A percentile compares a stretch with the other conserved stretches of the same genome.
phyloP scores from a whole-genome alignment of 2,888 invertebrate genomes.

The Nemotelus pantherinus region DNA sequence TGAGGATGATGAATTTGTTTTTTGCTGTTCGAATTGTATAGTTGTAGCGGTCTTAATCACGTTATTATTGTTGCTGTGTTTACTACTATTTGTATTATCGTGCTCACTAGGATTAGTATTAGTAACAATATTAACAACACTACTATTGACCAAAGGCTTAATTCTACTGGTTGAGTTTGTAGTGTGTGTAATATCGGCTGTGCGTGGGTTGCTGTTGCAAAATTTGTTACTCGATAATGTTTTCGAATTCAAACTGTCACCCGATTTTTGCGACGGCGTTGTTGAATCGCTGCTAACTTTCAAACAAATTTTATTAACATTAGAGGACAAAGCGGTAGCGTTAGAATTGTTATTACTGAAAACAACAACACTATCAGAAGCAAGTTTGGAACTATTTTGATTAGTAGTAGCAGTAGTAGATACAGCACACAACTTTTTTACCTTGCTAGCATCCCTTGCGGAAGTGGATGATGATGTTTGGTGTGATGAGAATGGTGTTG shows the following conservation, averaged over 20 bases:
- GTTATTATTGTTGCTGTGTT: conserved; percentile 44
- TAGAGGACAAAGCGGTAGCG: conserved; percentile 28
- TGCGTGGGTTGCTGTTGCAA: conserved; percentile 8
- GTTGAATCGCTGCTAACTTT: conserved; percentile 41
- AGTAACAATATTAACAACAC: conserved; percentile 44
- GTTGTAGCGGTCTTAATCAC: conserved; percentile 44
- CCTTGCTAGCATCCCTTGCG: conserved; percentile 49
- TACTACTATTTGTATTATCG: conserved; percentile 45
- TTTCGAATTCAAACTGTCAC: conserved; percentile 1
- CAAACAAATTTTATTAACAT: conserved; percentile 40
- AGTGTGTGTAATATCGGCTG: conserved; percentile 41
- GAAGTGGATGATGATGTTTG: conserved; percentile 45
- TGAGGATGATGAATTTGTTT: conserved; percentile 29
- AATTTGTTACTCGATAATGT: neutral
- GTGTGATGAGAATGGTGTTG: conserved; percentile 40
- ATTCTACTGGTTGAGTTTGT: conserved; percentile 33
- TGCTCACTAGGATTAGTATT: conserved; percentile 47
- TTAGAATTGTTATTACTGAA: conserved; percentile 45
- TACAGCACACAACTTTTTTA: conserved; percentile 51
- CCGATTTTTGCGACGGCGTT: conserved; percentile 33
- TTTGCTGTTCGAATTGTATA: conserved; percentile 40
- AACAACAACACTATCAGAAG: conserved; percentile 49
- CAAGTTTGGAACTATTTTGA: conserved; percentile 29
- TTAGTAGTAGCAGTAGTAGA: conserved; percentile 47
- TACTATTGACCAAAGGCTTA: conserved; percentile 32